Evolutionary conservation across 2,888 invertebrate genomes (phyloP).

Genomic region (Limnephilus marmoratus): DNA sequence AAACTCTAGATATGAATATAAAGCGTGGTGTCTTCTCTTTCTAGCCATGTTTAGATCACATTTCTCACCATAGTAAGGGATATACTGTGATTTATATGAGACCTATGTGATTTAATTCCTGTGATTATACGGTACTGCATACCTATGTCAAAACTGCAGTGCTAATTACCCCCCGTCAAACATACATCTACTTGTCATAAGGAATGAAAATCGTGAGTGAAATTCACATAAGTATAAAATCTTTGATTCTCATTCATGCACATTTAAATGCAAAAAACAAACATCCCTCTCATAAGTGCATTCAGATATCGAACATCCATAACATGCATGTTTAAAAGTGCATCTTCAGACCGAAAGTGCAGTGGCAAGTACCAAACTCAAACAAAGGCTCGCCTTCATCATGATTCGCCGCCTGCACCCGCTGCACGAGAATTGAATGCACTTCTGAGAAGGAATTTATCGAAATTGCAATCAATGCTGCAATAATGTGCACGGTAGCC

Average conservation of each 20-base stretch:
- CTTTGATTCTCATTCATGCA: not conserved
- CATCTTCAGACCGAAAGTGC: slow-evolving; percentile 2
- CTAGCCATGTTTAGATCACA: too few relatives aligned
- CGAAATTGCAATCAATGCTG: slow-evolving; percentile 53
- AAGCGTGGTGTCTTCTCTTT: too few relatives aligned
- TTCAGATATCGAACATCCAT: not conserved
- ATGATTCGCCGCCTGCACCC: slow-evolving; percentile 35
- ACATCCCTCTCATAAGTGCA: not conserved
- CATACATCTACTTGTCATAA: too few relatives aligned
- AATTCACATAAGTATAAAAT: too few relatives aligned
- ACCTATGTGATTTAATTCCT: too few relatives aligned
- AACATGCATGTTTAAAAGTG: slow-evolving; percentile 1
- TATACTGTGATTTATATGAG: too few relatives aligned
- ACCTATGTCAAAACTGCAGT: too few relatives aligned
- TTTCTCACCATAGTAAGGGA: too few relatives aligned
- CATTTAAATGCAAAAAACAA: not conserved
- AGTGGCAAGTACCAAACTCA: not conserved
- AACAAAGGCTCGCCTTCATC: slow-evolving; percentile 44
- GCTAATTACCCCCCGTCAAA: too few relatives aligned
- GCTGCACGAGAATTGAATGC: slow-evolving; percentile 48
- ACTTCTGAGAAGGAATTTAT: slow-evolving; percentile 53
- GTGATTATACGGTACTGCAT: too few relatives aligned
- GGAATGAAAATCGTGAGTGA: too few relatives aligned
- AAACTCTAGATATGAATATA: too few relatives aligned
- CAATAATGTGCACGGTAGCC: slow-evolving; percentile 40